These are phyloP conservation scores for Zapus hudsonius DNA, from an alignment of 2,113 vertebrate species.

Conservation along the genomic window DNA sequence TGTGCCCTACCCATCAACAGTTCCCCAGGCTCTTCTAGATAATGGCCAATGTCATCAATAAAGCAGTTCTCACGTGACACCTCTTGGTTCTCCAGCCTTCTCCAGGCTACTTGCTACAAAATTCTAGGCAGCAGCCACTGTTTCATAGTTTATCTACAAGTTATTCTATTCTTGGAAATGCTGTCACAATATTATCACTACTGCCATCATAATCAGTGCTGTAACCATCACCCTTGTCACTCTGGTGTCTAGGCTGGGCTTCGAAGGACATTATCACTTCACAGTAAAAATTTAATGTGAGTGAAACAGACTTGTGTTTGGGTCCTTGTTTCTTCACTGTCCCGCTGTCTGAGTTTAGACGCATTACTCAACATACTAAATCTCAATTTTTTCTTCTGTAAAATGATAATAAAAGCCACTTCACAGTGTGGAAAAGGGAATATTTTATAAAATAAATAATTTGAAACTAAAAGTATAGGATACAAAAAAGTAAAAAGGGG, in stretches of 20 bases:
- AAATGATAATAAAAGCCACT: neutral
- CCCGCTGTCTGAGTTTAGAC: neutral
- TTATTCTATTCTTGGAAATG: neutral
- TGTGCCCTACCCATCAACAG: too few species aligned
- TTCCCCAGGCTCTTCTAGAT: neutral
- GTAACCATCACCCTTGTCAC: neutral
- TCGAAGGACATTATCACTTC: neutral
- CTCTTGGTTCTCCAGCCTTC: neutral
- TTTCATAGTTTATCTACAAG: neutral
- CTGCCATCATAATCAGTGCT: neutral
- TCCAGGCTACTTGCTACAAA: neutral
- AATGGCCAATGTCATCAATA: neutral
- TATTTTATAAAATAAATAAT: neutral
- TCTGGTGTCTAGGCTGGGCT: neutral
- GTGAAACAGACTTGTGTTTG: neutral
- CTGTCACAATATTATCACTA: neutral
- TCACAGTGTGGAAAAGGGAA: neutral
- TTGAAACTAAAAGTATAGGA: neutral
- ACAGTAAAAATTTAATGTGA: neutral
- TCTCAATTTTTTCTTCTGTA: neutral
- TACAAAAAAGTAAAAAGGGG: neutral
- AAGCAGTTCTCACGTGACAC: too few species aligned
- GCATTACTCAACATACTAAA: neutral
- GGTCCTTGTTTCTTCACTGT: too few species aligned
- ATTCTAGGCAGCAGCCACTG: neutral